These are phyloP conservation scores for Bubo scandiacus DNA, from an alignment of 2,113 vertebrate species.

Conservation along the genomic window DNA sequence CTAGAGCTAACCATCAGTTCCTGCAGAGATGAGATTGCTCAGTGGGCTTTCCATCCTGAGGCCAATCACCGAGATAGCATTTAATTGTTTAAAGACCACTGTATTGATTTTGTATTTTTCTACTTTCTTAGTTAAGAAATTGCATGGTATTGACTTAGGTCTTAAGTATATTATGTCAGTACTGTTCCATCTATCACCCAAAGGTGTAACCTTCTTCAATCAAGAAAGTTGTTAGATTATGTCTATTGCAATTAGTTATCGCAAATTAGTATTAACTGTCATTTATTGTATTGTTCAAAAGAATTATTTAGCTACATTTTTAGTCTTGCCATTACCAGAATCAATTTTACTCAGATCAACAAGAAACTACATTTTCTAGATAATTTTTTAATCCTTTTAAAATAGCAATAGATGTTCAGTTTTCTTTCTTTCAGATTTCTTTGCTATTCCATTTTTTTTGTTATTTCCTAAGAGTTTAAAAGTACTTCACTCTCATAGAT, in stretches of 20 bases:
- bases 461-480: background rate
- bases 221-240: background rate
- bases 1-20: background rate
- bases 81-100: background rate
- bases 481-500: background rate
- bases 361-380: background rate
- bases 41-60: background rate
- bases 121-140: background rate
- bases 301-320: background rate
- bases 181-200: background rate
- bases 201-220: background rate
- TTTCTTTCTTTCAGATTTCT: background rate
- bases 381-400: background rate
- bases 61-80: background rate
- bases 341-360: background rate
- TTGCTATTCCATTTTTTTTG: background rate
- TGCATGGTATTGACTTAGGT: background rate
- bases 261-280: background rate
- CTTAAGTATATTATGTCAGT: accelerated
- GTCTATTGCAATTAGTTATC: background rate
- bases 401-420: background rate
- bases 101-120: background rate
- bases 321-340: background rate
- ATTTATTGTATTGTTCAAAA: background rate
- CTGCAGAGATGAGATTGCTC: background rate